A percentile compares a stretch with the other conserved stretches of the same genome.
phyloP scores from a whole-genome alignment of 2,888 invertebrate species.

The Latrodectus elegans region DNA sequence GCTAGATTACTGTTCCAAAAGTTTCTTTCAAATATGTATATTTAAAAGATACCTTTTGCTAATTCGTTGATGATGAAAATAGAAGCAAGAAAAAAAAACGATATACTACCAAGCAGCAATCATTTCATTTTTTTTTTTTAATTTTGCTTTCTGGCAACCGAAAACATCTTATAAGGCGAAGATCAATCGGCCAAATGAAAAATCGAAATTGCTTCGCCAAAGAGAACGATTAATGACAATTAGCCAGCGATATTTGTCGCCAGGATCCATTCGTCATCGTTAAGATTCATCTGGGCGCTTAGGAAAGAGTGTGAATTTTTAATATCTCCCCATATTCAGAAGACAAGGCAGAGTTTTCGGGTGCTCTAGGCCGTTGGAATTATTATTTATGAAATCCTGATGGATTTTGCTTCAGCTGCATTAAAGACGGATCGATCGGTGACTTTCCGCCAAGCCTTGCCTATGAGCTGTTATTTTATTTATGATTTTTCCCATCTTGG shows the following conservation, averaged over 20 bases:
- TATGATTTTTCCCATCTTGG: conserved; percentile 60
- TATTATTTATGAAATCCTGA: conserved; percentile 69
- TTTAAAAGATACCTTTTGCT: too few relatives aligned
- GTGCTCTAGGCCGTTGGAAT: conserved; percentile 26
- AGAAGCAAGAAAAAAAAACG: too few relatives aligned
- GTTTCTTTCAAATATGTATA: too few relatives aligned
- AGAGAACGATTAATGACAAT: conserved; percentile 63
- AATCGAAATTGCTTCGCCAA: conserved; percentile 21
- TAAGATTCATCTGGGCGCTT: conserved; percentile 37
- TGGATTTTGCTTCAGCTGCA: conserved; percentile 54
- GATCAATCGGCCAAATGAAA: conserved; percentile 41
- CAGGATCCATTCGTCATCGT: conserved; percentile 52
- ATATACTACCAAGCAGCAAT: not conserved
- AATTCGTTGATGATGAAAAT: too few relatives aligned
- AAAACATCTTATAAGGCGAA: not conserved
- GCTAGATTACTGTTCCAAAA: too few relatives aligned
- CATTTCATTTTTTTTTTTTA: not conserved
- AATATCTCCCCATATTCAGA: conserved; percentile 37
- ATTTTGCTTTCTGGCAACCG: not conserved
- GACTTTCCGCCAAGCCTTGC: not conserved
- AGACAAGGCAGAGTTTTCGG: conserved; percentile 10
- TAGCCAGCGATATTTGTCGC: conserved; percentile 59
- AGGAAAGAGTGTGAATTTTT: conserved; percentile 61
- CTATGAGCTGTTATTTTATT: conserved; percentile 64
- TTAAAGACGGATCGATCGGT: conserved; percentile 59